phyloP scores from a whole-genome alignment of 2,113 vertebrate genomes.

The Urocitellus parryii region DNA sequence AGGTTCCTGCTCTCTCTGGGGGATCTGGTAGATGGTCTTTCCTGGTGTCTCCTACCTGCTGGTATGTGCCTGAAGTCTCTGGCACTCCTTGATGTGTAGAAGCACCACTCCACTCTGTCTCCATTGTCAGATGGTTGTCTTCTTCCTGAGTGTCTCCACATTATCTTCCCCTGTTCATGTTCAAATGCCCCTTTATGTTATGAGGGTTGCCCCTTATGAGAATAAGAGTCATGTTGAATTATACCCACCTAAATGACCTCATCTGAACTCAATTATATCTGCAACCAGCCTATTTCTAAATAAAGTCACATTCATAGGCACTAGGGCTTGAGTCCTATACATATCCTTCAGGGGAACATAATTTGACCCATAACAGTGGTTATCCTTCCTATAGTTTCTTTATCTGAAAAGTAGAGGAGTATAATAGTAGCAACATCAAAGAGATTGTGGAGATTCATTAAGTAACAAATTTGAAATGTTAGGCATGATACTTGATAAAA shows the following conservation, averaged over 20 bases:
- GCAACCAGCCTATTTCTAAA: background rate
- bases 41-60: background rate
- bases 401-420: background rate
- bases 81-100: background rate
- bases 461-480: background rate
- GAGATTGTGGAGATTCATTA: background rate
- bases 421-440: background rate
- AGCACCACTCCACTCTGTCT: background rate
- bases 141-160: background rate
- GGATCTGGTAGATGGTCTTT: background rate
- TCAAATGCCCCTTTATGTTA: background rate
- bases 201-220: background rate
- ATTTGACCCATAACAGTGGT: background rate
- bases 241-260: background rate
- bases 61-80: background rate
- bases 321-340: background rate
- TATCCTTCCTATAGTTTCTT: background rate
- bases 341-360: background rate
- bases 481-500: background rate
- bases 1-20: background rate
- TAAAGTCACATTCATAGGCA: background rate
- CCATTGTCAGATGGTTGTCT: background rate
- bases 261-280: background rate
- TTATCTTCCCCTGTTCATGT: background rate
- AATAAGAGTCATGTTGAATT: background rate